Conservation (phyloP, 2,113 vertebrate species). For the Solea senegalensis region DNA sequence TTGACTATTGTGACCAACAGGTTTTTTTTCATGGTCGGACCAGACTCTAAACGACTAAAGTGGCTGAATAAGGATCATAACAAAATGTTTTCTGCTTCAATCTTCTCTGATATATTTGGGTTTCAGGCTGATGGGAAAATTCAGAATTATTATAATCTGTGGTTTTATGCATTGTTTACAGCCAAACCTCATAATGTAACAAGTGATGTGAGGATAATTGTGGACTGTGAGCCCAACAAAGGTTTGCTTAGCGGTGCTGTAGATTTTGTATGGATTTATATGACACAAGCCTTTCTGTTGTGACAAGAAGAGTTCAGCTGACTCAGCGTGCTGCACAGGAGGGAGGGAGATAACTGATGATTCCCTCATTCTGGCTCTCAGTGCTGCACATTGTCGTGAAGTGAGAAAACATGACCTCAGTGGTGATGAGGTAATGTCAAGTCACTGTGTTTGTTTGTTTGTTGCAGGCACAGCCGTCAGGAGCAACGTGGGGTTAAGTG, state of each 20-base stretch:
- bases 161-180: not conserved
- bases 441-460: slow-evolving; percentile 39
- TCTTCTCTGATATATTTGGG: too few species aligned
- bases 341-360: slow-evolving; percentile 27
- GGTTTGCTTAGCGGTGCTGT: not conserved
- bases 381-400: slow-evolving; percentile 32
- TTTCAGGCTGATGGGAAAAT: not conserved
- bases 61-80: too few species aligned
- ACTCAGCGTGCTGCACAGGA: slow-evolving; percentile 42
- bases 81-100: too few species aligned
- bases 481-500: too few species aligned
- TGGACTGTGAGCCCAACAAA: not conserved
- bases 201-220: not conserved
- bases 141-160: not conserved
- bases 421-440: slow-evolving; percentile 34
- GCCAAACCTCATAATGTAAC: not conserved
- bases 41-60: too few species aligned
- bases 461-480: too few species aligned
- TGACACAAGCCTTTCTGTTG: slow-evolving; percentile 6
- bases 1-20: too few species aligned
- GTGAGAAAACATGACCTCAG: slow-evolving; percentile 65
- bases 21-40: too few species aligned
- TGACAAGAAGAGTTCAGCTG: slow-evolving; percentile 46
- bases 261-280: slow-evolving; percentile 12
- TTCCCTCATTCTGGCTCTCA: slow-evolving; percentile 28